Evolutionary conservation across 2,113 vertebrate species (phyloP).

Genomic region (Phrynosoma platyrhinos): DNA sequence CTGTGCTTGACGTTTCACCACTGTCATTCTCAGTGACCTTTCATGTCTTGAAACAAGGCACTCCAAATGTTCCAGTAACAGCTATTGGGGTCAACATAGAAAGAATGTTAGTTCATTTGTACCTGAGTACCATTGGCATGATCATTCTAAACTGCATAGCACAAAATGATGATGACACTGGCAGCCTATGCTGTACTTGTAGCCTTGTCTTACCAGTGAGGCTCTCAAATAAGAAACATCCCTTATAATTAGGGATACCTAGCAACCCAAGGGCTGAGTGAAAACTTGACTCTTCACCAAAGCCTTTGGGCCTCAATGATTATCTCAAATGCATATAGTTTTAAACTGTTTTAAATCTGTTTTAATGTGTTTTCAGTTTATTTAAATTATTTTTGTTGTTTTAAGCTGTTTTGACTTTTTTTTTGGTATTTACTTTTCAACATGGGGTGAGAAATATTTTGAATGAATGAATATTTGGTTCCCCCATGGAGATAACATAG

Average conservation of each 20-base stretch:
- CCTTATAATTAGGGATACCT: too few species aligned
- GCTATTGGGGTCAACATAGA: conserved; percentile 77
- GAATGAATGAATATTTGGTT: too few species aligned
- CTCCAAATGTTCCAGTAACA: conserved; percentile 97
- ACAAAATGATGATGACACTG: conserved; percentile 33
- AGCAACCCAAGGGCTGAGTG: too few species aligned
- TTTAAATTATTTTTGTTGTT: too few species aligned
- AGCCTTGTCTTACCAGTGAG: not conserved
- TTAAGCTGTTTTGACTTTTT: not conserved
- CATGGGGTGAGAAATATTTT: too few species aligned
- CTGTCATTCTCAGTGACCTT: conserved; percentile 97
- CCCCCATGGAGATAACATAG: conserved; percentile 18
- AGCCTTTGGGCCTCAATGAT: too few species aligned
- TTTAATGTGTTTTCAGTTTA: too few species aligned
- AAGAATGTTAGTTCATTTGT: conserved; percentile 28
- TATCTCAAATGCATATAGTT: too few species aligned
- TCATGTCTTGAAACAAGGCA: conserved; percentile 98
- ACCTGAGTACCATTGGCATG: not conserved
- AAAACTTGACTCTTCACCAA: too few species aligned
- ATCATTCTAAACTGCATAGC: conserved; percentile 1
- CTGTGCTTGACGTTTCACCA: conserved; percentile 98
- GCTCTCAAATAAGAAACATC: not conserved
- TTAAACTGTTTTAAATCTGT: too few species aligned
- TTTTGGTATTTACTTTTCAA: not conserved
- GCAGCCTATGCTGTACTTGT: not conserved